Conservation (phyloP, 2,888 invertebrate genomes). For the Chrysolina haemoptera region DNA sequence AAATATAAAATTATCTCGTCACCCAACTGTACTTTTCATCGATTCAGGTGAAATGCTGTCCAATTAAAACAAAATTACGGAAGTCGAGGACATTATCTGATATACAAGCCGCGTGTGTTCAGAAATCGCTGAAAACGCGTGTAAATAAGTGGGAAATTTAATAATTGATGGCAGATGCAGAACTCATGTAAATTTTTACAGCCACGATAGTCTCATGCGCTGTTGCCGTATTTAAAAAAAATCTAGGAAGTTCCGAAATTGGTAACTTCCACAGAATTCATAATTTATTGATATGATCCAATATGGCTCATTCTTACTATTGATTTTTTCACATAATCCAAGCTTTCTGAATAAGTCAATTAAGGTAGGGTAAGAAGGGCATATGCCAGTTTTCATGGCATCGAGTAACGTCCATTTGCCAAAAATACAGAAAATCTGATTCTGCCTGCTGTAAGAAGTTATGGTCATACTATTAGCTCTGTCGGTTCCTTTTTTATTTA, state of each 20-base stretch:
- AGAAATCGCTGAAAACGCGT: conserved; percentile 34
- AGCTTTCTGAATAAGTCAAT: too few relatives aligned
- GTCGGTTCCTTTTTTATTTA: too few relatives aligned
- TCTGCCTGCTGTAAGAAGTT: too few relatives aligned
- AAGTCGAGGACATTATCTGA: conserved; percentile 49
- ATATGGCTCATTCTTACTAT: too few relatives aligned
- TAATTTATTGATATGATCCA: background rate
- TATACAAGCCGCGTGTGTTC: conserved; percentile 39
- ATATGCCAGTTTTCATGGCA: too few relatives aligned
- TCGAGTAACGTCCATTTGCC: too few relatives aligned
- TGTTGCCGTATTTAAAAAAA: conserved; percentile 50
- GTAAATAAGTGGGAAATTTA: conserved; percentile 55
- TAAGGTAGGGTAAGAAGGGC: too few relatives aligned
- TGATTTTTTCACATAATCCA: too few relatives aligned
- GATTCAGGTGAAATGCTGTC: conserved; percentile 54
- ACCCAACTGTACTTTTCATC: conserved; percentile 65
- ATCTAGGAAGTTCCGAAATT: background rate
- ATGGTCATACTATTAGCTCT: too few relatives aligned
- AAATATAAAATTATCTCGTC: conserved; percentile 69
- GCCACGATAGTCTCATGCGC: conserved; percentile 57
- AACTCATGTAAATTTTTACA: conserved; percentile 66
- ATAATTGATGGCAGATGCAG: conserved; percentile 68
- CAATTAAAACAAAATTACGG: conserved; percentile 31
- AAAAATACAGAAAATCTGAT: background rate
- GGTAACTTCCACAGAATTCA: background rate